phyloP scores from a whole-genome alignment of 2,888 invertebrate genomes.

The Thereva unica region DNA sequence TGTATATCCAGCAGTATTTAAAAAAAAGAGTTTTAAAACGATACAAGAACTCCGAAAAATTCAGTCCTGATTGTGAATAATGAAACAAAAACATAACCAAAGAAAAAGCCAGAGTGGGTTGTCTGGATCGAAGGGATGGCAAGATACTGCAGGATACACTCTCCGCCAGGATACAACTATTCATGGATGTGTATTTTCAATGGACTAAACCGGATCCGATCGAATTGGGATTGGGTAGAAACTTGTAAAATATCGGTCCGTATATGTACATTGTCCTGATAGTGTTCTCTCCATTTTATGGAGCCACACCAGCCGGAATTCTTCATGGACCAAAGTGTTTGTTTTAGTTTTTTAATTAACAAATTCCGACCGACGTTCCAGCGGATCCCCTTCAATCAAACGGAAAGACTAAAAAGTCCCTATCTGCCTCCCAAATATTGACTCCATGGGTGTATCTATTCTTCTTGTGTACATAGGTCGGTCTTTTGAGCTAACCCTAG shows the following conservation, averaged over 20 bases:
- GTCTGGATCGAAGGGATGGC: background rate
- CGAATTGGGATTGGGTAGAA: constrained; percentile 1
- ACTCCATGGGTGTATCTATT: constrained; percentile 22
- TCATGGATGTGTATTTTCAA: constrained; percentile 18
- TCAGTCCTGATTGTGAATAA: constrained; percentile 21
- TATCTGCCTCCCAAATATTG: constrained; percentile 27
- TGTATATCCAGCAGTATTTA: no score
- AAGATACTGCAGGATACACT: no score
- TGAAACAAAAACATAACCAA: constrained; percentile 22
- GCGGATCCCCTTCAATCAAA: constrained; percentile 32
- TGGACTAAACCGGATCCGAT: constrained; percentile 13
- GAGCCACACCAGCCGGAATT: constrained; percentile 15
- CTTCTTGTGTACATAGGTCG: constrained; percentile 26
- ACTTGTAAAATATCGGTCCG: constrained; percentile 14
- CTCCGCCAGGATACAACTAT: constrained; percentile 1
- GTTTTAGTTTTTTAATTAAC: constrained; percentile 34
- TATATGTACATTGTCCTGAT: constrained; percentile 19
- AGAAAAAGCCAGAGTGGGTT: background rate
- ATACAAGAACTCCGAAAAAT: constrained; percentile 3
- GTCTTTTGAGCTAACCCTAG: constrained; percentile 30
- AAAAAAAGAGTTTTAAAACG: background rate
- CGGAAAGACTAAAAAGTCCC: constrained; percentile 30
- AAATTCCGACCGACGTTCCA: constrained; percentile 32
- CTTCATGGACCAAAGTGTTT: constrained; percentile 22
- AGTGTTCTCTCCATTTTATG: constrained; percentile 12